Evolutionary conservation across 64 coral and sea anemone genomes (phyloP).

Genomic region (Catalaphyllia jardinei): DNA sequence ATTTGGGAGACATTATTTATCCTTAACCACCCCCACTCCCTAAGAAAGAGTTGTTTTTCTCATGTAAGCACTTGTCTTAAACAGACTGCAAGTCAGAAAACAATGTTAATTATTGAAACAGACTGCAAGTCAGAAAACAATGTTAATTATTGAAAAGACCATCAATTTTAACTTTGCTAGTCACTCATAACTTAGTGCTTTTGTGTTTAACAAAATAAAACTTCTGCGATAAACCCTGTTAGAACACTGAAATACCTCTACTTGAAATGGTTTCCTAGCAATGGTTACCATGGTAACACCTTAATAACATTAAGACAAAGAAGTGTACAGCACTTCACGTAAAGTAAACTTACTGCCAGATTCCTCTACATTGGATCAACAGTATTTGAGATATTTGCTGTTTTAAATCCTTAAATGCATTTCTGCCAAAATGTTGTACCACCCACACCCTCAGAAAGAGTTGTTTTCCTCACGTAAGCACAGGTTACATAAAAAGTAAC

Average conservation of each 20-base stretch:
- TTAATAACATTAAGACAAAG: not conserved
- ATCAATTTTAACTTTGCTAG: not conserved
- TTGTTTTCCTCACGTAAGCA: too few species aligned
- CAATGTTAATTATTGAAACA: too few species aligned
- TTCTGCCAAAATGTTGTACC: not conserved
- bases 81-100: too few species aligned
- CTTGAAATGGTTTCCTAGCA: constrained; percentile 4
- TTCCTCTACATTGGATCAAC: not conserved
- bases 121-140: not conserved
- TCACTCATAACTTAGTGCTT: not conserved
- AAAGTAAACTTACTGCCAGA: not conserved
- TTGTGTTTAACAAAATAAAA: not conserved
- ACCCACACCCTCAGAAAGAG: not conserved
- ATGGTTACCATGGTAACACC: constrained; percentile 17
- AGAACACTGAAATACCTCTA: not conserved
- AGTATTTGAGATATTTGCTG: constrained; percentile 9
- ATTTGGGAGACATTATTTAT: not conserved
- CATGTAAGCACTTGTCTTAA: not conserved
- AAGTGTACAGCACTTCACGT: not conserved
- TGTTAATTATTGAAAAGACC: not conserved
- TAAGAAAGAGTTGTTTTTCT: constrained; percentile 32
- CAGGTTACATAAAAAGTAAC: constrained; percentile 44
- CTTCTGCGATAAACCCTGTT: constrained; percentile 1
- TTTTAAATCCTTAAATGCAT: not conserved
- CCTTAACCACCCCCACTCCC: constrained; percentile 25